phyloP scores from a whole-genome alignment of 2,888 invertebrate genomes.

The Prenolepis imparis region DNA sequence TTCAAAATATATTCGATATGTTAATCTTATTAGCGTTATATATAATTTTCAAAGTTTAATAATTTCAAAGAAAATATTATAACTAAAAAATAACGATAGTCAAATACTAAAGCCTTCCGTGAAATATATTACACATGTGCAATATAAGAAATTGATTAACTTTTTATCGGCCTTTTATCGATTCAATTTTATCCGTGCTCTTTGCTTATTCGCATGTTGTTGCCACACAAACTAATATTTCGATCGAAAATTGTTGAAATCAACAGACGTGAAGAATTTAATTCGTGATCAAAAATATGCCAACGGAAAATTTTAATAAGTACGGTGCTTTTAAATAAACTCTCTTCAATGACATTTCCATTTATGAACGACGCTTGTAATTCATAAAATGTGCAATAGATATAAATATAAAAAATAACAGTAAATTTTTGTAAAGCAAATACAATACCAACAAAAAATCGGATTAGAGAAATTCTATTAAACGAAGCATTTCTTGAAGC shows the following conservation, averaged over 20 bases:
- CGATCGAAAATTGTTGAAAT: slow-evolving; percentile 21
- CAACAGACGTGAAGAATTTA: slow-evolving; percentile 24
- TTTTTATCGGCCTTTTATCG: neutral
- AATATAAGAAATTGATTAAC: slow-evolving; percentile 21
- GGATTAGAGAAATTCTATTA: neutral
- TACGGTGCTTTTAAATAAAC: slow-evolving; percentile 11
- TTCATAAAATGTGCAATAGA: neutral
- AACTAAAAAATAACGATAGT: slow-evolving; percentile 13
- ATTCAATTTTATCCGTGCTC: neutral
- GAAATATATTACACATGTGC: neutral
- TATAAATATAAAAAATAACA: slow-evolving; percentile 8
- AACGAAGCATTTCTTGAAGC: neutral
- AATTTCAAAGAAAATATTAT: neutral
- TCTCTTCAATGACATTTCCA: neutral
- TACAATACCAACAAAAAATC: neutral
- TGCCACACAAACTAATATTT: neutral
- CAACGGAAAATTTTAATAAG: slow-evolving; percentile 7
- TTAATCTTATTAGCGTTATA: neutral
- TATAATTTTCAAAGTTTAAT: neutral
- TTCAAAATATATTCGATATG: neutral
- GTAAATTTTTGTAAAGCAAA: neutral
- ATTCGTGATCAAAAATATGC: neutral
- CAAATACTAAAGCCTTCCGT: neutral
- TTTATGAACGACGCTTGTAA: neutral
- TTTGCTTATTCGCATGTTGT: neutral